Base-by-base conservation (phyloP, 2,113 vertebrate species). In the Ptilorrhoa leucosticta region DNA sequence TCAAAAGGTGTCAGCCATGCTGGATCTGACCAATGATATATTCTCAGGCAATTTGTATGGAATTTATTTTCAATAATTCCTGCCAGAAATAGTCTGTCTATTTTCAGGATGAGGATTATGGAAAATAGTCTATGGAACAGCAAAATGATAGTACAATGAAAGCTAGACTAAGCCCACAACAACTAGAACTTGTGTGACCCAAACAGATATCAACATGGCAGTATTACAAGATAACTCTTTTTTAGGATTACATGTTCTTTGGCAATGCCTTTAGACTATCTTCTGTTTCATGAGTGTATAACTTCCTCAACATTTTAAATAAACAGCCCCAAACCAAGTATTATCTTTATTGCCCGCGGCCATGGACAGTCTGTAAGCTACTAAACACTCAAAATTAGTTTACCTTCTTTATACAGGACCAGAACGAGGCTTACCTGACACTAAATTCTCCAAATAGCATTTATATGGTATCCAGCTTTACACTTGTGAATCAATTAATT, bases 1-100 rank as follows among this genome's bases (percentile, higher is more conserved):
- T 71, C 35, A 64, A 82, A 84, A 84, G 48, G 51, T 71, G 39
- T 71, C 75, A 88, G 22, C 39, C 28, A 53, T 35, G 26, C 42
- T 73, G 53, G 37, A 85, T 78, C 79, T 83, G 30, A 88, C 39
- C 47, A 88, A 42, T 76, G 48, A 54, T 76, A 88, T 83, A 66
- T 44, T 93, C 50, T 76, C 60, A 63, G 48, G 30, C 42, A 80
- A 83, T 80, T 88, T 66, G 11, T 58, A 54, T 21, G 54, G 82
- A 56, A 90, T 72, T 94, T 85, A 76, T 93, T 95, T 94, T 87
- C 91, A 93, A 13, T 53, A 83, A 73, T 66, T 83, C 50, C 6
- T 15, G 31, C 15, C 54, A 94, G 54, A 91, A 82, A 65, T 16
- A 76, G 28, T 56, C 26, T 18, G 10, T 79, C 48, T 45, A 40